Evolutionary conservation across 2,797 vertebrate species (phyloP), one percentile per base, ranked within the genome.

Genomic region (Avahi laniger): DNA sequence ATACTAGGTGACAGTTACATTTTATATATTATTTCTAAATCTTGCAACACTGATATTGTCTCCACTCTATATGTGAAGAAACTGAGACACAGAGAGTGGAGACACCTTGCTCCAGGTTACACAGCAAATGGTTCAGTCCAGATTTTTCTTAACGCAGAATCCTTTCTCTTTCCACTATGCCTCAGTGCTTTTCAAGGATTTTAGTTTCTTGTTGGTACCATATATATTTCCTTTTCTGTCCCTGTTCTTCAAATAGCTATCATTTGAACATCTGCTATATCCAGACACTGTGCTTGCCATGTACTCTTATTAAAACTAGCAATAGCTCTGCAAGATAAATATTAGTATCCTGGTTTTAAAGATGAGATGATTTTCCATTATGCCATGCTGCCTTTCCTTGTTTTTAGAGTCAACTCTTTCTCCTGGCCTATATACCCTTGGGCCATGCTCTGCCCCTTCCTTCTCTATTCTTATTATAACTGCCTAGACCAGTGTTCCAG

Each of bases 11-110:
- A 87, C 43, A 86, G 13, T 95, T 85, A 94, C 8, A 83, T 83
- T 87, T 96, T 94, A 28, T 48, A 38, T 14, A 90, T 89, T 87
- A 63, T 87, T 94, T 90, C 26, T 94, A 94, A 92, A 73, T 86
- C 4, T 80, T 89, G 33, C 20, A 88, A 57, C n/a, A 70, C 46
- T 85, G 52, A 43, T 89, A 83, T 93, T 65, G 67, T 70, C 15
- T 84, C 20, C 4, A 20, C 14, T 94, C 26, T 76, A 30, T 91
- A 43, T 11, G 35, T 80, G 50, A 94, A 43, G 81, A 89, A 86
- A 78, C 10, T 61, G 48, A 79, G 43, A 41, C 67, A 28, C 20
- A 38, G 43, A 79, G 46, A 85, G 30, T n/a, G 24, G 35, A 43
- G 50, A 63, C 69, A 85, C 81, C 57, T 78, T 82, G 54, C 15